A percentile compares a stretch with the other conserved stretches of the same genome.
phyloP scores from a whole-genome alignment of 2,888 invertebrate genomes.

The Calameuta idolon region DNA sequence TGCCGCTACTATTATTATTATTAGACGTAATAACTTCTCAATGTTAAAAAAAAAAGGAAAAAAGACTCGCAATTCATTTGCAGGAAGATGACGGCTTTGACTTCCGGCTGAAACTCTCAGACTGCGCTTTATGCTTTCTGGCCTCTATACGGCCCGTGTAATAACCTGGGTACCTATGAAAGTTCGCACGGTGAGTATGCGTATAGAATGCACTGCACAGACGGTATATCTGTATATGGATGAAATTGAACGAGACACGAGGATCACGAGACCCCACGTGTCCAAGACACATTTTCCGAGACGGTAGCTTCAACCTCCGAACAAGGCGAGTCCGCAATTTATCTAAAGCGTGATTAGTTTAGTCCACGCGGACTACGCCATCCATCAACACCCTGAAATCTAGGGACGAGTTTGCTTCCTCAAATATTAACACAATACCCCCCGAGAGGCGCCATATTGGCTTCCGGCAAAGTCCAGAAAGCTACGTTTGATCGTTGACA shows the following conservation, averaged over 20 bases:
- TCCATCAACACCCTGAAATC: constrained; percentile 7
- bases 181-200: neutral
- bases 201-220: neutral
- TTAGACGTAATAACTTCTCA: too few relatives aligned
- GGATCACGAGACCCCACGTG: neutral
- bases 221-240: neutral
- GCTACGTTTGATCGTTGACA: constrained; percentile 2
- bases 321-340: constrained; percentile 12
- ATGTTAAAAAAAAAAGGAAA: too few relatives aligned
- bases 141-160: neutral
- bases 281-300: neutral
- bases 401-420: constrained; percentile 26
- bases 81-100: neutral
- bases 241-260: neutral
- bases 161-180: neutral
- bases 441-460: constrained; percentile 15
- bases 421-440: constrained; percentile 37
- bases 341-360: constrained; percentile 34
- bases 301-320: neutral
- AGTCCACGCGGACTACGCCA: constrained; percentile 7
- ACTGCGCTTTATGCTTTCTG: neutral
- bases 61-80: neutral
- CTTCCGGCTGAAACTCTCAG: neutral
- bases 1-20: too few relatives aligned
- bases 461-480: constrained; percentile 14